A percentile compares a stretch with the other conserved stretches of the same genome.
Evolutionary conservation across 2,888 invertebrate genomes (phyloP).

Genomic region (Acleris sparsana): DNA sequence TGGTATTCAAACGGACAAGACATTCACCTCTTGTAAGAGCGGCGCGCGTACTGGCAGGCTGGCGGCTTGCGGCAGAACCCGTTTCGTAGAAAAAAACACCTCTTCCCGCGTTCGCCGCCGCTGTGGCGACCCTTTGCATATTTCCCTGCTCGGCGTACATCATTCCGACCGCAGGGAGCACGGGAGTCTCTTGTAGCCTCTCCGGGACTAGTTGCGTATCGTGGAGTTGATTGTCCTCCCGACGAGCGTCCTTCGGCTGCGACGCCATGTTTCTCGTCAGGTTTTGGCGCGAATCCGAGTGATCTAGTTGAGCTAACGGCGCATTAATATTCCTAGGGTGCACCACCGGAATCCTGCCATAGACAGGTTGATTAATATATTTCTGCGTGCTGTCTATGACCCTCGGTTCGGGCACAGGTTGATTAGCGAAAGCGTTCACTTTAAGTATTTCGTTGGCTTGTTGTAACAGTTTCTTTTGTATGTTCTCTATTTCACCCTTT

Average conservation of each 20-base stretch:
- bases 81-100: conserved; percentile 85
- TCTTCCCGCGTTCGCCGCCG: conserved; percentile 73
- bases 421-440: conserved; percentile 73
- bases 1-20: conserved; percentile 62
- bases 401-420: conserved; percentile 57
- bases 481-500: conserved; percentile 73
- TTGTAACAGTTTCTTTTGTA: conserved; percentile 71
- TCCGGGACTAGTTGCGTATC: conserved; percentile 78
- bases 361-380: conserved; percentile 62
- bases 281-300: conserved; percentile 52
- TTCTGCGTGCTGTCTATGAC: conserved; percentile 68
- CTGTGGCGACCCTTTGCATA: conserved; percentile 75
- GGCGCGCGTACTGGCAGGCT: conserved; percentile 84
- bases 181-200: conserved; percentile 68
- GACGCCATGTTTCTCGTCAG: conserved; percentile 45
- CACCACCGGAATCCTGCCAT: conserved; percentile 63
- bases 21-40: conserved; percentile 78
- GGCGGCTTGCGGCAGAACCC: conserved; percentile 81
- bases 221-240: conserved; percentile 59
- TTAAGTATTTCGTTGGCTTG: conserved; percentile 79
- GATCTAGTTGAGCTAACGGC: conserved; percentile 42
- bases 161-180: conserved; percentile 59
- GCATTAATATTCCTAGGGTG: conserved; percentile 57
- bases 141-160: conserved; percentile 71
- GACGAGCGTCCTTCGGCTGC: conserved; percentile 46